A percentile compares a stretch with the other conserved stretches of the same genome.
phyloP scores from a whole-genome alignment of 1,140 invertebrate genomes.

The Drosophila leontia region DNA sequence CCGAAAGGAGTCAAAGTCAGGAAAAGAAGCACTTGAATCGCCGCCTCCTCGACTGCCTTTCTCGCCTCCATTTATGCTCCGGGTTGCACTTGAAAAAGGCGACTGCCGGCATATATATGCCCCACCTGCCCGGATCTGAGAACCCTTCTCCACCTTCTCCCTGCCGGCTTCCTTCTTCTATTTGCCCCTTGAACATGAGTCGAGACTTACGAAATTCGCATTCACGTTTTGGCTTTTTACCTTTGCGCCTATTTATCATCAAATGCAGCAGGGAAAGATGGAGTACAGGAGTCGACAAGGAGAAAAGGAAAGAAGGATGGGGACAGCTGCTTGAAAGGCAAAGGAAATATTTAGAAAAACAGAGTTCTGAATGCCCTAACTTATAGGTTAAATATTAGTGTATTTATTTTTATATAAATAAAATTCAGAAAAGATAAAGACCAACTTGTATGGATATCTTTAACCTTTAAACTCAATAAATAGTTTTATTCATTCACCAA shows the following conservation, averaged over 20 bases:
- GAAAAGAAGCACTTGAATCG: constrained; percentile 53
- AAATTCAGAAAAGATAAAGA: neutral
- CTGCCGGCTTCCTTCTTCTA: constrained; percentile 43
- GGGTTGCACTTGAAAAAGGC: constrained; percentile 49
- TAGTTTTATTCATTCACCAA: neutral
- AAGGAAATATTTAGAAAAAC: constrained; percentile 7
- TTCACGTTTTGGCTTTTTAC: constrained; percentile 83
- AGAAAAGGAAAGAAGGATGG: constrained; percentile 4
- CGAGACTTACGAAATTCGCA: constrained; percentile 71
- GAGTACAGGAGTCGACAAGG: constrained; percentile 20
- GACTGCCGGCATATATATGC: constrained; percentile 33
- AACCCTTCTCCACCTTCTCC: neutral
- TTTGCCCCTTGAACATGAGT: constrained; percentile 54
- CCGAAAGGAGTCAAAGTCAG: constrained; percentile 44
- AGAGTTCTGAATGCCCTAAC: constrained; percentile 27
- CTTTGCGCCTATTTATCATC: constrained; percentile 83
- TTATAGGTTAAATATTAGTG: neutral
- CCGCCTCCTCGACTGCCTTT: constrained; percentile 49
- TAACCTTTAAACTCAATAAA: neutral
- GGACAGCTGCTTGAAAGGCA: constrained; percentile 65
- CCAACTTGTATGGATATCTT: neutral
- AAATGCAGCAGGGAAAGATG: constrained; percentile 61
- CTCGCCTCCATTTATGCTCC: constrained; percentile 39
- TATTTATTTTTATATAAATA: neutral
- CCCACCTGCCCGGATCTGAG: constrained; percentile 4